Evolutionary conservation across 2,113 vertebrate species (phyloP), one percentile per base, ranked within the genome.

Genomic region (Phyllopteryx taeniolatus): DNA sequence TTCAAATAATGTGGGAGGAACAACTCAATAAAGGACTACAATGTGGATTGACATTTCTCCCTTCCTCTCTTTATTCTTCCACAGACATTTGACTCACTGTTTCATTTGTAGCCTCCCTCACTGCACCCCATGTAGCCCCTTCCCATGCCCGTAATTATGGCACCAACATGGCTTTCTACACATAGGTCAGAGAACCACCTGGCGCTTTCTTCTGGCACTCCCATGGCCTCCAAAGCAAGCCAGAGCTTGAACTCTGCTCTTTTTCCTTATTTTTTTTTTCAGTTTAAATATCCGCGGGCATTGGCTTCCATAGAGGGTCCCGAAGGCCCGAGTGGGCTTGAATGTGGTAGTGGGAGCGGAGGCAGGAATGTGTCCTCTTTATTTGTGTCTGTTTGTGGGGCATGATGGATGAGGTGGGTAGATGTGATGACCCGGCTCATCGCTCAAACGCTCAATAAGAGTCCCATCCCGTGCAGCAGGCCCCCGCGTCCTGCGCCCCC

Each of bases 11-110:
- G 96, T 97, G 95, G 95, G 96, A 96, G 93, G 95, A 96, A 91
- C 94, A 96, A 96, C 92, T 98, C 95, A 98, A 99, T 98, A 99
- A 98, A 98, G 93, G 93, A 95, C 92, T 95, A 95, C 91, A 93
- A 95, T 95, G 93, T 89, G 93, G 84, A 91, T 79, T 86, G 81
- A 86, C 81, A 72, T 73, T 66, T 85, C 78, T 80, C 53, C 35
- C 68, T 44, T 42, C 68, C 70, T 77, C 44, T 79, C 13, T 68
- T 79, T 80, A 39, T 79, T 78, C 67, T 22, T 67, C 12, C 27
- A 35, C 31, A 20, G 42, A 74, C 42, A 15, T 80, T 59, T 69
- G 62, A 63, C 67, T 49, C 39, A 3, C 9, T 63, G 19, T 0
- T 71, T 81, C 78, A 74, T 81, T 54, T 60, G 13, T 57, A 13